Evolutionary conservation across 1,140 invertebrate genomes (phyloP).

Genomic region (Sogatella furcifera): DNA sequence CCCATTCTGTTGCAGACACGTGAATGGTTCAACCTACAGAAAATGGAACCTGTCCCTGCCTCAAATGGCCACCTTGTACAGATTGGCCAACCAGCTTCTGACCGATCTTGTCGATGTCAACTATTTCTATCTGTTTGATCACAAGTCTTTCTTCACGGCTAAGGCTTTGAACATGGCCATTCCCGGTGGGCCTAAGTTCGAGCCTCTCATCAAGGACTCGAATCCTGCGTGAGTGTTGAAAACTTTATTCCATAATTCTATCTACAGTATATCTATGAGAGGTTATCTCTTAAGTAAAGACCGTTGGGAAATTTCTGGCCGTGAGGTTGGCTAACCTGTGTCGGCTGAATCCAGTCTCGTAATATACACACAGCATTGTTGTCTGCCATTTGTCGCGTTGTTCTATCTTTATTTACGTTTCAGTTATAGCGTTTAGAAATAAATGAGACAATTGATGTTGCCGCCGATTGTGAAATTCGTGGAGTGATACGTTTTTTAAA

Average conservation of each 20-base stretch:
- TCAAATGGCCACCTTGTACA: constrained; percentile 94
- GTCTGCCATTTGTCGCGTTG: too few species aligned
- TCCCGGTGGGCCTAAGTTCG: constrained; percentile 98
- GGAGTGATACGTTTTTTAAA: too few species aligned
- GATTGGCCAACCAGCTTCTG: constrained; percentile 94
- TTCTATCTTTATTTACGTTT: too few species aligned
- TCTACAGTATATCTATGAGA: too few species aligned
- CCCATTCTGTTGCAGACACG: constrained; percentile 47
- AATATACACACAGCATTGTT: too few species aligned
- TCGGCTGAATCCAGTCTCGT: too few species aligned
- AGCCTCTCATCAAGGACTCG: constrained; percentile 93
- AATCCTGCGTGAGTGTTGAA: constrained; percentile 64
- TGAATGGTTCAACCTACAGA: constrained; percentile 95
- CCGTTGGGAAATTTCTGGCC: too few species aligned
- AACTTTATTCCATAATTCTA: neutral
- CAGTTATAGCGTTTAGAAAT: too few species aligned
- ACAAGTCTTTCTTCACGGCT: constrained; percentile 99
- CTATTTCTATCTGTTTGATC: constrained; percentile 98
- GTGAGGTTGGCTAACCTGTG: too few species aligned
- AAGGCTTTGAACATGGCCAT: constrained; percentile 99
- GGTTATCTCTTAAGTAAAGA: too few species aligned
- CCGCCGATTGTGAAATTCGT: too few species aligned
- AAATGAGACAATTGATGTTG: too few species aligned
- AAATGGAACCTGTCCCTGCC: constrained; percentile 92
- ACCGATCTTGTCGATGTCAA: constrained; percentile 98